Conservation (phyloP, 1,140 invertebrate species). For the Zaprionus tsacasi region DNA sequence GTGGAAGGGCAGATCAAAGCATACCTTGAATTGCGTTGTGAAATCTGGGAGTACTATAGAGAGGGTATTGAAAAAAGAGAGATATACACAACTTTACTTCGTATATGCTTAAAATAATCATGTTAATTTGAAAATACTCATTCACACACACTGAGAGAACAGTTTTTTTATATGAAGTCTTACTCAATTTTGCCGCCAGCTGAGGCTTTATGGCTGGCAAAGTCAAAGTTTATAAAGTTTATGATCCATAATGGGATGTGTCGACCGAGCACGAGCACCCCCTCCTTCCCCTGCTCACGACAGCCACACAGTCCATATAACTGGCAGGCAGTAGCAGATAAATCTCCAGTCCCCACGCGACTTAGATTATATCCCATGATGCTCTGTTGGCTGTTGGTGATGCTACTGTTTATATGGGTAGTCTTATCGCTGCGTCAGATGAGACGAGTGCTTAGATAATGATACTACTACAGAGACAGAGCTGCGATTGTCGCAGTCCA, state of each 20-base stretch:
- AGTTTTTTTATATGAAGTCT: background rate
- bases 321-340: conserved; percentile 59
- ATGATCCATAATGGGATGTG: background rate
- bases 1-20: background rate
- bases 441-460: conserved; percentile 67
- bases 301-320: conserved; percentile 19
- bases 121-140: background rate
- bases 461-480: conserved; percentile 11
- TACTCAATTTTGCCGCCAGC: background rate
- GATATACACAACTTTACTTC: background rate
- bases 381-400: conserved; percentile 20
- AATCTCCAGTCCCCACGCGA: conserved; percentile 38
- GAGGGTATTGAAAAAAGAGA: too few species aligned
- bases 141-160: too few species aligned
- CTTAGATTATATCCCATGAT: background rate
- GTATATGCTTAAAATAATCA: background rate
- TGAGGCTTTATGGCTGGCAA: background rate
- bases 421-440: conserved; percentile 74
- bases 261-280: background rate
- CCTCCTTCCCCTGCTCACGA: too few species aligned
- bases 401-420: conserved; percentile 47
- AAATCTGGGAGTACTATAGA: background rate
- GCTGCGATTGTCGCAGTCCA: conserved; percentile 48
- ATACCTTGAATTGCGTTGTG: background rate
- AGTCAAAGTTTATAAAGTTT: conserved; percentile 2